A percentile compares a stretch with the other conserved stretches of the same genome.
phyloP scores from a whole-genome alignment of 2,113 vertebrate genomes.

The Amblyornis subalaris region DNA sequence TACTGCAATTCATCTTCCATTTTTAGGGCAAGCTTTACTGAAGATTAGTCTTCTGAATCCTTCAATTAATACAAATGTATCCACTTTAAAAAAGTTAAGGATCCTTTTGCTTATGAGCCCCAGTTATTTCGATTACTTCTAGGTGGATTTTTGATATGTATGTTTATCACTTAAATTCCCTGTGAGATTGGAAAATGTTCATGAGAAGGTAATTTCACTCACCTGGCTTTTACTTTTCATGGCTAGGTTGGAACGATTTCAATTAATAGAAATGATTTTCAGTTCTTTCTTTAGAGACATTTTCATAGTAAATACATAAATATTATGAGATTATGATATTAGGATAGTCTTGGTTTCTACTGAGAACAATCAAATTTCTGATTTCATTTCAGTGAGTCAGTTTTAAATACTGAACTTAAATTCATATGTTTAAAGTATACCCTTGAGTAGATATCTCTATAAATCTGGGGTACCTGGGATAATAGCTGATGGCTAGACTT shows the following conservation, averaged over 20 bases:
- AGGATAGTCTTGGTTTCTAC: background rate
- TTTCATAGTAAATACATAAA: background rate
- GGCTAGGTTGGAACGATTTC: background rate
- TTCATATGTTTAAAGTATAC: background rate
- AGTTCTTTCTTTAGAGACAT: background rate
- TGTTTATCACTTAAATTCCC: background rate
- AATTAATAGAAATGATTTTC: no score
- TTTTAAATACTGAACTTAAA: background rate
- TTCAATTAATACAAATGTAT: background rate
- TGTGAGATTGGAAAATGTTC: background rate
- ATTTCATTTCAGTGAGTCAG: background rate
- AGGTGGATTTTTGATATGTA: background rate
- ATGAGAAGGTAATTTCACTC: background rate
- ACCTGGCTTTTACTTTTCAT: background rate
- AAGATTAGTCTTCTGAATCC: background rate
- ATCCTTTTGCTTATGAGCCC: background rate
- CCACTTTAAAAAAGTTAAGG: background rate
- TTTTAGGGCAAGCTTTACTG: constrained; percentile 8
- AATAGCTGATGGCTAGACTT: background rate
- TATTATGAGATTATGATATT: background rate
- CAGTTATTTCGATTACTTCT: background rate
- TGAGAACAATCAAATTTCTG: background rate
- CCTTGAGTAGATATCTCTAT: background rate
- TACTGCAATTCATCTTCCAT: background rate
- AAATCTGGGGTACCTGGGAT: background rate